These are phyloP conservation scores for Malacoctenus gilli DNA, from an alignment of 2,797 vertebrate species.

Conservation along the genomic window DNA sequence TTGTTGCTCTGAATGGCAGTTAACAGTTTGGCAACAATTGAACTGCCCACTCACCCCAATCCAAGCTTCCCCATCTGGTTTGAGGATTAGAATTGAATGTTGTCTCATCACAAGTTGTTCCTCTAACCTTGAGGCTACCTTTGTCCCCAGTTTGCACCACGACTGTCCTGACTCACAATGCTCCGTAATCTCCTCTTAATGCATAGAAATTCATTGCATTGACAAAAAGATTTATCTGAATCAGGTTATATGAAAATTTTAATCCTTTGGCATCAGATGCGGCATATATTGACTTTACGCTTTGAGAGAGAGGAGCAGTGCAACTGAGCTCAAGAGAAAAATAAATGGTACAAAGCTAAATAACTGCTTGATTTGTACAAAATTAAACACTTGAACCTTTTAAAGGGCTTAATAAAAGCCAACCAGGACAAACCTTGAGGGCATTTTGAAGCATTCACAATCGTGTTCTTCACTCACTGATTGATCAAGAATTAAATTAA, in stretches of 20 bases:
- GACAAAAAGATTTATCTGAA: background rate
- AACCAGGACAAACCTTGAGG: no score
- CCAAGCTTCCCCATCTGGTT: conserved; percentile 23
- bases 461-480: no score
- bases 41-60: conserved; percentile 4
- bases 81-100: conserved; percentile 43
- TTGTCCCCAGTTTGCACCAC: conserved; percentile 16
- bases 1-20: conserved; percentile 4
- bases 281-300: no score
- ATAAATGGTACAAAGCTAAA: no score
- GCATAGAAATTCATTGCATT: conserved; percentile 10
- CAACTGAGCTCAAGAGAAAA: no score
- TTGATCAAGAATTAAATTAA: no score
- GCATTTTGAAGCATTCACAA: no score
- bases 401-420: no score
- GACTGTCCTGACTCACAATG: conserved; percentile 19
- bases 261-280: conserved; percentile 12
- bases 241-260: background rate
- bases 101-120: conserved; percentile 46
- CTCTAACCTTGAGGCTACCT: conserved; percentile 45
- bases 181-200: conserved; percentile 27
- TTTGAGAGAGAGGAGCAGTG: no score
- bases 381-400: no score
- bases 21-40: conserved; percentile 1
- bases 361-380: no score